These are phyloP conservation scores for Merluccius polli DNA, from an alignment of 2,797 vertebrate species.

Conservation along the genomic window DNA sequence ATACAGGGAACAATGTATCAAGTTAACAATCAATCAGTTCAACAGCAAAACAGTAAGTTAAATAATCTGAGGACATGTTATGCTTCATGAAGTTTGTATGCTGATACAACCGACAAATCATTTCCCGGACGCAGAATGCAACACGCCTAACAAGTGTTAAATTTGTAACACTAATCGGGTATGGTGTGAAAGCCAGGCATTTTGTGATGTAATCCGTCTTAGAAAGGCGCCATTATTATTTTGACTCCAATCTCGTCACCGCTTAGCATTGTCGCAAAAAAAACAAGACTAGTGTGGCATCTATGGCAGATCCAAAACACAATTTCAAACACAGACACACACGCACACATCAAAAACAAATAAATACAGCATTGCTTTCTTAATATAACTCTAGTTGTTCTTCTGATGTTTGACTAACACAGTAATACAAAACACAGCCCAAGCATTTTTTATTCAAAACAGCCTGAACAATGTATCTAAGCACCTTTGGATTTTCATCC, in stretches of 20 bases:
- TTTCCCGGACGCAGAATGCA: slow-evolving; percentile 53
- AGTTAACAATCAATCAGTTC: background rate
- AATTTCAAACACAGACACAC: slow-evolving; percentile 36
- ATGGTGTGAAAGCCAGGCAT: slow-evolving; percentile 58
- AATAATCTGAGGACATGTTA: background rate
- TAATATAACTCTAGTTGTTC: slow-evolving; percentile 46
- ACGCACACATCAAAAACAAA: slow-evolving; percentile 16
- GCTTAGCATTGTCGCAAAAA: slow-evolving; percentile 54
- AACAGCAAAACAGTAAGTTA: slow-evolving; percentile 10
- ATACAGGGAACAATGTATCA: background rate
- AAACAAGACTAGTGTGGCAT: slow-evolving; percentile 50
- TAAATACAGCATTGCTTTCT: slow-evolving; percentile 44
- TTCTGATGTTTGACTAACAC: slow-evolving; percentile 63
- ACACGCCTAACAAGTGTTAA: slow-evolving; percentile 65
- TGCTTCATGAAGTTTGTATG: background rate
- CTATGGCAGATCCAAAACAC: slow-evolving; percentile 34
- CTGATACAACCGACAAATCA: slow-evolving; percentile 50
- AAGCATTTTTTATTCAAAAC: slow-evolving; percentile 65
- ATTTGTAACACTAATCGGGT: slow-evolving; percentile 65
- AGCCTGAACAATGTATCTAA: slow-evolving; percentile 57
- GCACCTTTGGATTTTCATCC: slow-evolving; percentile 62
- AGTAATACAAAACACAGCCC: slow-evolving; percentile 51
- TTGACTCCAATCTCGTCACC: slow-evolving; percentile 67
- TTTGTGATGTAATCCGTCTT: slow-evolving; percentile 64
- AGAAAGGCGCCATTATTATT: slow-evolving; percentile 64